These are phyloP conservation scores for Procapra przewalskii DNA, from an alignment of 2,113 vertebrate genomes.

Conservation along the genomic window DNA sequence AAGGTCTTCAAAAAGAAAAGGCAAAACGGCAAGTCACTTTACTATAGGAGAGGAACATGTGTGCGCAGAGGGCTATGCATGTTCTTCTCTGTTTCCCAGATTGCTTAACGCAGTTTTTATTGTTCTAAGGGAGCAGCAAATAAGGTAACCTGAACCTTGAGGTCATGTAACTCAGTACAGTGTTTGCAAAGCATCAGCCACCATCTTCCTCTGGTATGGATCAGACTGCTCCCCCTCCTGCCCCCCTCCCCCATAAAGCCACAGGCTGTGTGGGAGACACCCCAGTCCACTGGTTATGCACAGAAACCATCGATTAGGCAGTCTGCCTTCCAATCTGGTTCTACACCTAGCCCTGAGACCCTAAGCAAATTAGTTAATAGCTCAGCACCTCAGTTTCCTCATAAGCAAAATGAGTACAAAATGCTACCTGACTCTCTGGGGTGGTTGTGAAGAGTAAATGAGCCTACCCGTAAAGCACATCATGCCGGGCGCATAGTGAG, in stretches of 20 bases:
- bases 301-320: background rate
- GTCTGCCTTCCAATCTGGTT: background rate
- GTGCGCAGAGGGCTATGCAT: accelerated
- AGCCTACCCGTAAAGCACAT: background rate
- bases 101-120: background rate
- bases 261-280: background rate
- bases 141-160: background rate
- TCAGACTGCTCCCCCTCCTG: background rate
- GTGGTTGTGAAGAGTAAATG: background rate
- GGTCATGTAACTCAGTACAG: background rate
- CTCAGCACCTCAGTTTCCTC: background rate
- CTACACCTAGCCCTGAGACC: background rate
- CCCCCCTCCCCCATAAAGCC: background rate
- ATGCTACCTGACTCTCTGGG: background rate
- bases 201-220: background rate
- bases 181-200: background rate
- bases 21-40: background rate
- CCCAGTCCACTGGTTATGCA: background rate
- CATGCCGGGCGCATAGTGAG: background rate
- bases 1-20: background rate
- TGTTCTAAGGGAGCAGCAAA: background rate
- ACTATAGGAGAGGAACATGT: background rate
- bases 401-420: background rate
- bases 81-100: background rate
- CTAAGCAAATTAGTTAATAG: background rate